phyloP scores from a whole-genome alignment of 2,797 vertebrate species.

The Notolepis coatsorum region DNA sequence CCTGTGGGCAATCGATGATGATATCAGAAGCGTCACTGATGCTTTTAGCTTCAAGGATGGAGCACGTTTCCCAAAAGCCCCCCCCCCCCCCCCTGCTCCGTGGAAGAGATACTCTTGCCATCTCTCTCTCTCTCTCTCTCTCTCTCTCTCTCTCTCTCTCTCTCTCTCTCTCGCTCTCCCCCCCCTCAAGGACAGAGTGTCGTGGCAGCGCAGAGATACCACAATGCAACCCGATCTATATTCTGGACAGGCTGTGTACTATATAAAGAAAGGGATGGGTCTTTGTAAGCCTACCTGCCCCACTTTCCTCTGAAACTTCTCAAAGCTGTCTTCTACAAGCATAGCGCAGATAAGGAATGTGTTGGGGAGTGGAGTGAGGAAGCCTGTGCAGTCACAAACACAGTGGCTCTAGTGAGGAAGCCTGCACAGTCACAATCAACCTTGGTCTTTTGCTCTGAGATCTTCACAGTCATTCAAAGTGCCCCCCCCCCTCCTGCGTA shows the following conservation, averaged over 20 bases:
- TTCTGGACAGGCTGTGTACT: conserved; percentile 69
- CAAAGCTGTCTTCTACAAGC: conserved; percentile 52
- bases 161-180: not conserved
- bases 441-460: no score
- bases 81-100: conserved; percentile 15
- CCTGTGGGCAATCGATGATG: conserved; percentile 43
- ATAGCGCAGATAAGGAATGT: conserved; percentile 59
- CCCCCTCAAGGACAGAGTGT: conserved; percentile 70
- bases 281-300: conserved; percentile 71
- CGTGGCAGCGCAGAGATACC: conserved; percentile 49
- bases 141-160: conserved; percentile 1
- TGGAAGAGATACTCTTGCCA: conserved; percentile 33
- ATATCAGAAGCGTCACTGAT: conserved; percentile 22
- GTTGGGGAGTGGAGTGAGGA: conserved; percentile 20
- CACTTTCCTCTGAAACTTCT: conserved; percentile 67
- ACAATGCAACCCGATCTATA: conserved; percentile 75
- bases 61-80: conserved; percentile 47
- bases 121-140: conserved; percentile 36
- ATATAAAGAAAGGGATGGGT: conserved; percentile 73
- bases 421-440: conserved; percentile 4
- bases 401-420: conserved; percentile 25
- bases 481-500: no score
- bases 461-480: not conserved
- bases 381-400: conserved; percentile 22
- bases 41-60: conserved; percentile 14